Conservation (phyloP, 2,797 vertebrate genomes). For the Tokudaia tokunoshimensis region DNA sequence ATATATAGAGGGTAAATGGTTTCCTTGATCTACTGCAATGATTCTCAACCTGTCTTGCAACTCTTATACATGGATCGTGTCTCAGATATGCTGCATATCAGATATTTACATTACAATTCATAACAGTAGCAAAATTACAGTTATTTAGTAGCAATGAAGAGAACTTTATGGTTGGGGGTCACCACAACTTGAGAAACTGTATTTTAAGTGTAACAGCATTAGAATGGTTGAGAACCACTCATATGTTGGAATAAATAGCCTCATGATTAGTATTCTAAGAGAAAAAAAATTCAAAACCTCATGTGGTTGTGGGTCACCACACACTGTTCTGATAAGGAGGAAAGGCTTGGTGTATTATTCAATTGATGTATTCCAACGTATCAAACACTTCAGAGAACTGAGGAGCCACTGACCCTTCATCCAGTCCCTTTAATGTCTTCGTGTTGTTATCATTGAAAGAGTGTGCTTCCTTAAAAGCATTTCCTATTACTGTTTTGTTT, state of each 20-base stretch:
- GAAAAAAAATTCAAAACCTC: background rate
- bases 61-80: background rate
- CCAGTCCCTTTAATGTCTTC: conserved; percentile 48
- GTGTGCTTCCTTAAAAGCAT: background rate
- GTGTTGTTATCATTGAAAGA: conserved; percentile 12
- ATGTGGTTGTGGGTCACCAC: conserved; percentile 29
- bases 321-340: conserved; percentile 12
- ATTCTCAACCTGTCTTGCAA: background rate
- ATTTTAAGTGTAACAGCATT: background rate
- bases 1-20: conserved; percentile 35
- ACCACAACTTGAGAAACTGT: background rate
- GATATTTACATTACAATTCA: background rate
- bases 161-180: background rate
- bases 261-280: background rate
- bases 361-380: conserved; percentile 16
- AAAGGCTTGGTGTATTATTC: conserved; percentile 40
- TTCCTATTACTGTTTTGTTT: conserved; percentile 4
- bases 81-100: background rate
- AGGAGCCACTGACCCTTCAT: conserved; percentile 36
- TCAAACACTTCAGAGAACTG: conserved; percentile 48
- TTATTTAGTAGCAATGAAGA: background rate
- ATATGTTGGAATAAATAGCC: background rate
- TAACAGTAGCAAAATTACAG: background rate
- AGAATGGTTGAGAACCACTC: background rate
- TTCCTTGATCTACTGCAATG: background rate